Evolutionary conservation across 2,113 vertebrate species (phyloP).

Genomic region (Corythaixoides concolor): DNA sequence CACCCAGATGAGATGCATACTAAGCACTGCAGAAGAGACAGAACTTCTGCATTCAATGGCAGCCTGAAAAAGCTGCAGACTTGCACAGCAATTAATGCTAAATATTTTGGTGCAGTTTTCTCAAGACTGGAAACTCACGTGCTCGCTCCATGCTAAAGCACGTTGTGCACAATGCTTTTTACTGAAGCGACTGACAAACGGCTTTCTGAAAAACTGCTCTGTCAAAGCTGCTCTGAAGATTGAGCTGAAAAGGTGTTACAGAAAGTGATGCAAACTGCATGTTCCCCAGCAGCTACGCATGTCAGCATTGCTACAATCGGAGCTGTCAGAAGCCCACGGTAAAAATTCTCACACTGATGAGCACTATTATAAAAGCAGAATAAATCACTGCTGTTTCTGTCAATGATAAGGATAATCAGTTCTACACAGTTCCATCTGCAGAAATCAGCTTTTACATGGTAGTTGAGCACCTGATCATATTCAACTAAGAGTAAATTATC

Average conservation of each 20-base stretch:
- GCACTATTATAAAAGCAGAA: not conserved
- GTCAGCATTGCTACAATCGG: not conserved
- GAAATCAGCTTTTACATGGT: not conserved
- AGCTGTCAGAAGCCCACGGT: constrained; percentile 34
- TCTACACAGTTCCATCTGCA: not conserved
- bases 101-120: rapidly evolving
- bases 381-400: constrained; percentile 5
- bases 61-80: not conserved
- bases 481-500: not conserved
- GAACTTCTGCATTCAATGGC: not conserved
- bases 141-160: not conserved
- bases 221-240: not conserved
- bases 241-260: not conserved
- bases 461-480: not conserved
- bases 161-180: rapidly evolving
- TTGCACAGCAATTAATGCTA: not conserved
- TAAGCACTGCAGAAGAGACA: not conserved
- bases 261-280: not conserved
- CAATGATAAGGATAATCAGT: not conserved
- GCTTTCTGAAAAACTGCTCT: not conserved
- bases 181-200: not conserved
- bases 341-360: not conserved
- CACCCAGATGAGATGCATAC: not conserved
- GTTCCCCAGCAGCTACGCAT: not conserved
- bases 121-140: not conserved